Evolutionary conservation across 2,888 invertebrate genomes (phyloP), one percentile per base, ranked within the genome.

Genomic region (Morpho helenor): DNA sequence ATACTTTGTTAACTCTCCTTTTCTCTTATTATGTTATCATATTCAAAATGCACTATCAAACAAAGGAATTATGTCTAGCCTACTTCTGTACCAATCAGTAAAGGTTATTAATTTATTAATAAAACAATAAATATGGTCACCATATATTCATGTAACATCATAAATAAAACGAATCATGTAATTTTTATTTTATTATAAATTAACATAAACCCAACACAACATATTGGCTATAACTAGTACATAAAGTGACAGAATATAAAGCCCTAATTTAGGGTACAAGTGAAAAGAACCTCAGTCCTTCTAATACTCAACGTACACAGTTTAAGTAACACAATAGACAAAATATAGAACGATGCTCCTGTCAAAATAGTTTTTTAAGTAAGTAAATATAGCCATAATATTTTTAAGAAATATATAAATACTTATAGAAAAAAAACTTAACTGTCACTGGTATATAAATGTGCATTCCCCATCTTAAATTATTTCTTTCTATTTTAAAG

Each of bases 191-290:
- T 87, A 87, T 80, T 88, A 89, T 89, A 89, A 90, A 87, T 88
- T 84, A 90, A 86, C 82, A 82, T 81, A 82, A 86, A 87, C 88
- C 90, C 90, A 89, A 88, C 87, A 89, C 86, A 88, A 82, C 77
- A 86, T 79, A 85, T 87, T 84, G 84, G 82, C 80, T 80, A 75
- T 76, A 73, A 78, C 79, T 80, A 84, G 73, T 79, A 83, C 77
- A 77, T 76, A 80, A 76, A 71, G 80, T 81, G 81, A 85, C 80
- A 84, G 81, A 86, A 83, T 81, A 87, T 72, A 86, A 84, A 84
- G 84, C 90, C 89, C 90, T 89, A 90, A 90, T 90, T 90, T 90
- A 90, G 89, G 90, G 89, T 90, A 89, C 90, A 84, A 83, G 84
- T 80, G 81, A 82, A 84, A 88, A 87, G 90, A 87, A 89, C 89